Evolutionary conservation across 2,888 invertebrate genomes (phyloP), one percentile per base, ranked within the genome.

Genomic region (Pristionchus japonicus): DNA sequence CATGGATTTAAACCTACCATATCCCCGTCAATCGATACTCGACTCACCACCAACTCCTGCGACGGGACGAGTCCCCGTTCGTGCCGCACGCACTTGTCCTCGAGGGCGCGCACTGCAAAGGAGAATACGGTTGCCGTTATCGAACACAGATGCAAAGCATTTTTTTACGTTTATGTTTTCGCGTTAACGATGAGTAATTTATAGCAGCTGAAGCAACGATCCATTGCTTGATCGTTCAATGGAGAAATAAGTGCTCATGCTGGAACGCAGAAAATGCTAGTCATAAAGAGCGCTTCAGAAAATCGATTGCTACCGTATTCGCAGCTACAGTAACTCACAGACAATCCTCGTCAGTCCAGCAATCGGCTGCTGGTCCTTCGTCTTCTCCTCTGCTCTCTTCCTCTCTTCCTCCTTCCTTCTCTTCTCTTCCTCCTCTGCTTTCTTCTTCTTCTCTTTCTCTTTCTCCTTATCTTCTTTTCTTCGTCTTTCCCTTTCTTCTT

Each of bases 21-120:
- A 74, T 17, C 74, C 40, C n/a, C 34, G 20, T 49, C 43, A 77
- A 43, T 43, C 47, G 20, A 17, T 27, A 49, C 34, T 27, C n/a
- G n/a, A 37, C 87, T 40, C 27, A 74, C 87, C 52, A 74, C 77
- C 52, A 77, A 77, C 31, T 87, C 77, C 77, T 87, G 77, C 7
- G 77, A 87, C 3, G 77, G 77, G 13, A 77, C 57, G 20, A 77
- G 34, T 31, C 87, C 77, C 52, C 17, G 37, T 27, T 87, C 77
- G 40, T 87, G 87, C 23, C 87, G 27, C 23, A 37, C 17, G 15
- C 74, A 31, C 40, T 87, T 77, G 15, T 57, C 77, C 77, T 87
- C 87, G 17, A 74, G 40, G 27, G 49, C 47, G 2, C 52, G 64
- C 43, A 86, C 86, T 86, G 31, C n/a, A 11, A 86, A 47, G 31